Percentiles rank a stretch among this genome's conserved stretches.
Evolutionary conservation across 2,113 vertebrate genomes (phyloP).

Genomic region (Dicaeum eximium): DNA sequence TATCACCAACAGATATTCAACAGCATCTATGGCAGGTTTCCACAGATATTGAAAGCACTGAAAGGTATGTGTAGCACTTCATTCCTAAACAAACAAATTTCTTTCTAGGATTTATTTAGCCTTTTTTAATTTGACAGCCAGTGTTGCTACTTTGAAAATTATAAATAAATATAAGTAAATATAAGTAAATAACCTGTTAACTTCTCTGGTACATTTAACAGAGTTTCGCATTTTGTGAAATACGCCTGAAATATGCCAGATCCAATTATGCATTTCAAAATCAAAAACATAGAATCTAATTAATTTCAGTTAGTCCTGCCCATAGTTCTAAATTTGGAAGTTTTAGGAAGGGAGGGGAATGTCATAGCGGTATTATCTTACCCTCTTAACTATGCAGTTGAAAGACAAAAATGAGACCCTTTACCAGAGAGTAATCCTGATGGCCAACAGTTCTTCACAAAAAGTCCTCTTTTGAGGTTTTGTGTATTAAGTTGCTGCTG

Average conservation of each 20-base stretch:
- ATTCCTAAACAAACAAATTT: neutral
- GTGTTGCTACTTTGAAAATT: neutral
- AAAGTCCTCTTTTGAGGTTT: neutral
- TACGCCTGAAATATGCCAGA: neutral
- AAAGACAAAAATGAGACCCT: neutral
- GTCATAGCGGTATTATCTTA: neutral
- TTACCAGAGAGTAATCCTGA: neutral
- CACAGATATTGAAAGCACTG: constrained; percentile 92
- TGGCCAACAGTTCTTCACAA: neutral
- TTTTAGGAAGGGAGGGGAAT: neutral
- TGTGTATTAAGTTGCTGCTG: neutral
- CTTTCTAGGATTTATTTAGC: neutral
- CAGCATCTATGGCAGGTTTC: constrained; percentile 90
- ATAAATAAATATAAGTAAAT: too few species aligned
- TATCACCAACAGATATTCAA: constrained; percentile 83
- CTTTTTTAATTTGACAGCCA: neutral
- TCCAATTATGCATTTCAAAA: neutral
- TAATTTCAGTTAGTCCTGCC: neutral
- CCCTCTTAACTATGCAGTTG: neutral
- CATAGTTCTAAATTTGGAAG: neutral
- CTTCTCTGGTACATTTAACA: neutral
- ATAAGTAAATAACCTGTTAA: neutral
- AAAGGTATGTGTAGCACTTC: constrained; percentile 75
- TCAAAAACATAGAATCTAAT: neutral
- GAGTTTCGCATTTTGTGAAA: neutral